Evolutionary conservation across 1,140 invertebrate genomes (phyloP), one percentile per base, ranked within the genome.

Genomic region (Drosophila bocqueti): DNA sequence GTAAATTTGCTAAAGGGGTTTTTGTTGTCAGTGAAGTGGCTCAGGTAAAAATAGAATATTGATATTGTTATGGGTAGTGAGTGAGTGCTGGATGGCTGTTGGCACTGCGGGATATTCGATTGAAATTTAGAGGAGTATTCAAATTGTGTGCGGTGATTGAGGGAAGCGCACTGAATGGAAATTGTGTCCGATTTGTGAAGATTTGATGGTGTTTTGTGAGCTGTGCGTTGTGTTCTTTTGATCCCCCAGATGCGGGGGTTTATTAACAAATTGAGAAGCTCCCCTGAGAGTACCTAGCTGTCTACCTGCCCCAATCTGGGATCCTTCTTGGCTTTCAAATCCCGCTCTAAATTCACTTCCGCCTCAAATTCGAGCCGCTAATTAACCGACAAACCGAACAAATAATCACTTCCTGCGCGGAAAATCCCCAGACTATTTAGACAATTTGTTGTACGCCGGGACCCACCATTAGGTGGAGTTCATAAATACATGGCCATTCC

Each of bases 1-100:
- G 83, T 87, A 86, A 86, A 86, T 86, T 87, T 80, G 80, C 72
- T 83, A 83, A 83, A 87, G 84, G 83, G 83, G 69, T 87, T 83
- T 73, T 74, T 77, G 50, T 77, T 77, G 72, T 66, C 72, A 49
- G 49, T 45, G 74, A 65, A 60, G 71, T 60, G 65, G 74, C 75
- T 60, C 74, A 77, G 75, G 75, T 77, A 76, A 76, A 65, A 66
- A 68, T 46, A 52, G 64, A 68, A 69, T 77, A 77, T 77, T 77
- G 75, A 77, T 77, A 77, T 77, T 77, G 75, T 77, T 77, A 77
- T 77, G 74, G 63, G 71, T 52, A 61, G 67, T 38, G 69, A 73
- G 29, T 60, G 43, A 47, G 46, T 43, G 63, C 34, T 46, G 49
- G 45, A 46, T 45, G 63, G 43, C 68, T 62, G 15, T 42, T 63